Base-by-base conservation (phyloP, 2,113 vertebrate genomes). In the Tupaia tana region DNA sequence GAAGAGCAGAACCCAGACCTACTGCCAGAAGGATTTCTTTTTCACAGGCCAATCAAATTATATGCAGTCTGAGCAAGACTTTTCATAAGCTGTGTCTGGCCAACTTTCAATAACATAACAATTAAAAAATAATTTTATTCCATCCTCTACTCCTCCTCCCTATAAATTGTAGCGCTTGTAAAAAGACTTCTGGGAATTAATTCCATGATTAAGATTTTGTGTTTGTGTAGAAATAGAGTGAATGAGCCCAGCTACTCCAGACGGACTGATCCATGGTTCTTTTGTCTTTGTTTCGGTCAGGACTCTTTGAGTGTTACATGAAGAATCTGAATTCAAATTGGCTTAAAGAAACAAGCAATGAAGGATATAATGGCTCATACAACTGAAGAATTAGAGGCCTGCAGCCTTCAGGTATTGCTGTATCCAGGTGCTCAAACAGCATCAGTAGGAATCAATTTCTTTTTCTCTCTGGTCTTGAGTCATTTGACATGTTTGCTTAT, bases 51-150 rank as follows among this genome's bases (percentile, higher is more conserved):
- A 10, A 56, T 84, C 74, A 81, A 79, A 52, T 58, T 12, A 27
- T 6, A 54, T 59, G 81, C 43, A 81, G 61, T 56, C 70, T 71
- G 64, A 93, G 31, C 63, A 90, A 61, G n/a, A 71, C 27, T 78
- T 87, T 93, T 90, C 82, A 64, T 54, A 78, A 70, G 63, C 58
- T 31, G 58, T 29, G 43, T 34, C 73, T 29, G 64, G 86, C 64
- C 52, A n/a, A 67, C 10, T 66, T 87, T 66, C 18, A 83, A 56
- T 80, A 63, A 88, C 18, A 7, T 18, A 84, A 54, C 22, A 67
- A 91, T 88, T 87, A 75, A 82, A 86, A 54, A 86, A 75, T 75
- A 75, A 73, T 77, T 91, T 87, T 83, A 25, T 71, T 34, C 54
- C 9, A 11, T 73, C 11, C 29, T 61, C 10, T 1, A 2, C 9